phyloP scores from a whole-genome alignment of 2,113 vertebrate genomes.

The Scolopax mira region DNA sequence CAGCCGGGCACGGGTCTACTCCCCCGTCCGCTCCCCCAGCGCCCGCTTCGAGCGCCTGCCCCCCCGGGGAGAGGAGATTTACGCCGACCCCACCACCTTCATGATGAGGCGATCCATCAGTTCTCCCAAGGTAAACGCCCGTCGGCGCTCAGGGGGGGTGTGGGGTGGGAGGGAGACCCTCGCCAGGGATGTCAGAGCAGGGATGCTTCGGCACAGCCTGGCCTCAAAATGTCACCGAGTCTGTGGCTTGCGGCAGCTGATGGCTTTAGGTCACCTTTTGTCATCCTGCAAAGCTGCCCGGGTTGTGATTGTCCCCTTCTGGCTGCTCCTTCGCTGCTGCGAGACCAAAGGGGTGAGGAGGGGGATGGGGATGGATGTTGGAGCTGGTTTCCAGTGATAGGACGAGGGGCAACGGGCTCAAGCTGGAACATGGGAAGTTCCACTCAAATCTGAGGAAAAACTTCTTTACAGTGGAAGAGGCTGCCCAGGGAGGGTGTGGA shows the following conservation, averaged over 20 bases:
- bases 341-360: not conserved
- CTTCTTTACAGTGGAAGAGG: too few species aligned
- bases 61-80: slow-evolving; percentile 80
- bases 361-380: not conserved
- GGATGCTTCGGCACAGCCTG: not conserved
- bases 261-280: not conserved
- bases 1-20: slow-evolving; percentile 78
- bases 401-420: too few species aligned
- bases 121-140: slow-evolving; percentile 85
- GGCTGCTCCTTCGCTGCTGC: not conserved
- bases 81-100: slow-evolving; percentile 82
- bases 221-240: not conserved
- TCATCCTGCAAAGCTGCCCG: not conserved
- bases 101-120: slow-evolving; percentile 88
- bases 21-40: slow-evolving; percentile 86
- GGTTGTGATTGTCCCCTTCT: not conserved
- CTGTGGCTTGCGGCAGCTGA: accelerated
- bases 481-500: too few species aligned
- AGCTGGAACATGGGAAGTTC: too few species aligned
- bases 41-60: slow-evolving; percentile 81
- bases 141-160: accelerated
- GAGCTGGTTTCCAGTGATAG: too few species aligned
- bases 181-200: accelerated
- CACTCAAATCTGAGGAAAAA: too few species aligned
- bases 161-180: not conserved